Base-by-base conservation (phyloP, 2,113 vertebrate genomes). In the Colius striatus region DNA sequence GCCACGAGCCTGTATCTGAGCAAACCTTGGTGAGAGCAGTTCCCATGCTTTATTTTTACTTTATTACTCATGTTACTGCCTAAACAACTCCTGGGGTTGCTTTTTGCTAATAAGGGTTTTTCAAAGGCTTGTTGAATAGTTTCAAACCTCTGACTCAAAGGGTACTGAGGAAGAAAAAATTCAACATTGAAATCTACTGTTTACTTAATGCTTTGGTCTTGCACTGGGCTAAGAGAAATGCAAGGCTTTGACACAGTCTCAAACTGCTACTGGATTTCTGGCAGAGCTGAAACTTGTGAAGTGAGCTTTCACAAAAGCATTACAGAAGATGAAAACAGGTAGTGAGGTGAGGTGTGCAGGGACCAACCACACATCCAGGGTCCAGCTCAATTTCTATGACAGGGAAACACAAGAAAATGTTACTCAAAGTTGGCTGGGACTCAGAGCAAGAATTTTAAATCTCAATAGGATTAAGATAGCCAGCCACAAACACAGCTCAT, bases 401-500 rank as follows among this genome's bases (percentile, higher is more conserved):
- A 65, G 25, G 18, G 26, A 73, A 91, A 57, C 34, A 51, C 3
- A 26, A 88, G 9, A 68, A 63, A 85, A 60, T 47, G 90, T 84
- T 73, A 47, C 47, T 45, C 65, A 50, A 89, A 58, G 25, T 47
- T 51, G 58, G 34, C 14, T 85, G 71, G 70, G 65, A 88, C 55
- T 54, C 43, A 62, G 50, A 92, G 70, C 15, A 91, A 68, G 84
- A 92, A 72, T 85, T 87, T 84, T 38, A 79, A 92, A 84, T 61
- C 62, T 94, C 62, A 73, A 53, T 26, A 79, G 60, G 57, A 90
- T 92, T 89, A 91, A 92, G 63, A 73, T 70, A 89, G 32, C 50
- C 66, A 91, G 45, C 25, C 73, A 62, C 43, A 77, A 91, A 50
- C 71, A 74, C 21, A 54, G 74, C 55, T 93, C 30, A 43, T 67